These are phyloP conservation scores for Zygogramma bicolorata DNA, from an alignment of 2,888 invertebrate genomes.

Conservation along the genomic window DNA sequence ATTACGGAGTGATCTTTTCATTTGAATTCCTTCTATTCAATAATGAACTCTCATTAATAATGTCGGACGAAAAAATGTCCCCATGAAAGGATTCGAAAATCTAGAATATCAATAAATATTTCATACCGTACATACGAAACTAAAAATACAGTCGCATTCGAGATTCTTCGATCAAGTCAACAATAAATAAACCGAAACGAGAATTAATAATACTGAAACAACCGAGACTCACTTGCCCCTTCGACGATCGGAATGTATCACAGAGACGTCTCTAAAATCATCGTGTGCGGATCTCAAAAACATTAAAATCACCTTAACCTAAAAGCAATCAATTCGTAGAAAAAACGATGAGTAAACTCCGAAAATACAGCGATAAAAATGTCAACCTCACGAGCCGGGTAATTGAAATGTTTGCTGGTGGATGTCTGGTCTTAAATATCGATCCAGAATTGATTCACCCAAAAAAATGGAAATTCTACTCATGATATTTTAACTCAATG, in stretches of 20 bases:
- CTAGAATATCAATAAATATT: not conserved
- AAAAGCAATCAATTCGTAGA: not conserved
- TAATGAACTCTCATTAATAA: too few relatives aligned
- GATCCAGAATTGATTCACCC: too few relatives aligned
- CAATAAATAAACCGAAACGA: not conserved
- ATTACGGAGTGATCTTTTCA: too few relatives aligned
- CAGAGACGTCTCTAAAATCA: not conserved
- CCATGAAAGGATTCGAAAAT: not conserved
- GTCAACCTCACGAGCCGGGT: too few relatives aligned
- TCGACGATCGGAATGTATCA: conserved; percentile 11
- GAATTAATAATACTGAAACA: conserved; percentile 23
- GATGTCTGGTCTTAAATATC: too few relatives aligned
- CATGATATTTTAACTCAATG: too few relatives aligned
- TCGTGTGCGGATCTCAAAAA: not conserved
- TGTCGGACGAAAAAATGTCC: not conserved
- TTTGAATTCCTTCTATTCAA: too few relatives aligned
- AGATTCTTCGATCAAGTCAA: too few relatives aligned
- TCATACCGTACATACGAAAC: not conserved
- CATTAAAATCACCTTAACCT: not conserved
- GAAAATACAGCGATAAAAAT: not conserved
- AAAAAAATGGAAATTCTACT: too few relatives aligned
- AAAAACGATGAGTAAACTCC: not conserved
- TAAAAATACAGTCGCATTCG: not conserved
- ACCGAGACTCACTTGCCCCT: not conserved
- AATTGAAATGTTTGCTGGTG: too few relatives aligned